phyloP scores from a whole-genome alignment of 2,888 invertebrate species.

The Thereva nobilitata region DNA sequence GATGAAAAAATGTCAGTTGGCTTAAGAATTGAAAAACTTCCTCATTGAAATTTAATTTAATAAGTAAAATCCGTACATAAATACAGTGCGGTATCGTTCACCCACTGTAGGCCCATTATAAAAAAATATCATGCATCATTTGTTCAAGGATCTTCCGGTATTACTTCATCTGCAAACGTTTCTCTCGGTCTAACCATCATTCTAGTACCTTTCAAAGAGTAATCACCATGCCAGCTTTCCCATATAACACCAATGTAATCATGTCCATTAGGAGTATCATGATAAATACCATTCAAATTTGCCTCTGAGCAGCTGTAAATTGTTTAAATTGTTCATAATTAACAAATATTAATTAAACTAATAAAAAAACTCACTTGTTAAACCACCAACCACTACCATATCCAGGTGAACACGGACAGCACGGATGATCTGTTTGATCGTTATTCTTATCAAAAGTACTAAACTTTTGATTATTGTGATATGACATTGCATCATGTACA shows the following conservation, averaged over 20 bases:
- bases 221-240: conserved; percentile 65
- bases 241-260: conserved; percentile 63
- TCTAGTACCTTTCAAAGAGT: conserved; percentile 60
- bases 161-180: conserved; percentile 21
- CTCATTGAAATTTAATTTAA: too few species aligned
- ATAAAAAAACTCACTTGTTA: conserved; percentile 56
- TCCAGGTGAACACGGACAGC: conserved; percentile 62
- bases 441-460: conserved; percentile 57
- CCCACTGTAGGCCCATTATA: too few species aligned
- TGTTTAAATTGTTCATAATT: conserved; percentile 20
- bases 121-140: too few species aligned
- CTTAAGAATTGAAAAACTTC: too few species aligned
- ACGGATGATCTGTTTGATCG: conserved; percentile 59
- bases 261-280: conserved; percentile 55
- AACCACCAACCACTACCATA: conserved; percentile 68
- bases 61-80: too few species aligned
- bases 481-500: conserved; percentile 61
- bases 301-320: conserved; percentile 62
- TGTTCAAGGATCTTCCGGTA: conserved; percentile 41
- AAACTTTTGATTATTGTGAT: conserved; percentile 61
- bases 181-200: conserved; percentile 57
- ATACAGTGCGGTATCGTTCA: too few species aligned
- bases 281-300: conserved; percentile 63
- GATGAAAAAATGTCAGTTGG: too few species aligned
- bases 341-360: conserved; percentile 11